Evolutionary conservation across 2,888 invertebrate species (phyloP), one percentile per base, ranked within the genome.

Genomic region (Agrochola macilenta): DNA sequence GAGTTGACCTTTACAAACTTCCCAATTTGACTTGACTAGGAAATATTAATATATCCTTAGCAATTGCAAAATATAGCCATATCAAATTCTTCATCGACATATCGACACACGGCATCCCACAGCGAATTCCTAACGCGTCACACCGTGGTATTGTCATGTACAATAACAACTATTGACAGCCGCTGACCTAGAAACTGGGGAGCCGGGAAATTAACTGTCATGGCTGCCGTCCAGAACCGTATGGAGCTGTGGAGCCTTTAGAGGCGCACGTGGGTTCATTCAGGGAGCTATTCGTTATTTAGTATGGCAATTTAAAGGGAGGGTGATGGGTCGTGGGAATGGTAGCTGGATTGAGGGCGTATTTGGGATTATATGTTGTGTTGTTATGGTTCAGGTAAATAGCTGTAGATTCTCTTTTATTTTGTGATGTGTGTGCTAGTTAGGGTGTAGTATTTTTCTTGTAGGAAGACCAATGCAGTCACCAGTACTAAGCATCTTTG

Each of bases 161-260:
- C 72, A 77, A 66, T 72, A 72, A 65, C 52, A 60, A 23, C 66
- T 73, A 81, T 85, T 82, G 85, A 78, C 81, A 78, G 64, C 52
- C 60, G 74, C 80, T 90, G 91, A 90, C 91, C 90, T 83, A 91
- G 84, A 90, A 89, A 88, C 69, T 54, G 73, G 71, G 76, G 68
- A 74, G 71, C 63, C 85, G 87, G 91, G 92, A 92, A 92, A 92
- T 91, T 90, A 90, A 89, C 86, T 88, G 88, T 88, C 91, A 69
- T 60, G 61, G 69, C 78, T 76, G 65, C 30, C 58, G 43, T 69
- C 63, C 60, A 81, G 61, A 76, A 60, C 52, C n/a, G 63, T 49
- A 61, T 69, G 54, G 43, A 66, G 60, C 35, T 61, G 17, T 57
- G 35, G n/a, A 65, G 57, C 14, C 69, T 52, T 46, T 57, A 72